phyloP scores from a whole-genome alignment of 2,888 invertebrate species.

The Amblyteles armatorius region DNA sequence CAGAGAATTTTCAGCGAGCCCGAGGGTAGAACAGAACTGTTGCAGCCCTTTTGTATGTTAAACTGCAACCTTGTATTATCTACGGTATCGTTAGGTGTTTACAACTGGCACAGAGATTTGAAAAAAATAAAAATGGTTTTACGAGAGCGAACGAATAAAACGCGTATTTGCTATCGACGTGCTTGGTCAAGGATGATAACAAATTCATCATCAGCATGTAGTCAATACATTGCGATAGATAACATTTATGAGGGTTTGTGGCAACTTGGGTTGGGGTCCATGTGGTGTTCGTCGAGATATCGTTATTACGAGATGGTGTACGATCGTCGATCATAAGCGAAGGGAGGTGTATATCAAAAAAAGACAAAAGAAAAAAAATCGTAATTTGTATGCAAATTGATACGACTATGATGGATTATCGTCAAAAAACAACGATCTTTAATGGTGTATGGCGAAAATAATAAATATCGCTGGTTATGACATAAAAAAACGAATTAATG shows the following conservation, averaged over 20 bases:
- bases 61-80: conserved; percentile 82
- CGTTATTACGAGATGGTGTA: conserved; percentile 47
- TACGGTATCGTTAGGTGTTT: conserved; percentile 67
- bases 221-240: conserved; percentile 46
- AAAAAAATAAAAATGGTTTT: conserved; percentile 46
- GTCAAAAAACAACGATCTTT: conserved; percentile 49
- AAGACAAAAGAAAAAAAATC: conserved; percentile 4
- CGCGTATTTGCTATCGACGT: conserved; percentile 52
- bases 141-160: conserved; percentile 48
- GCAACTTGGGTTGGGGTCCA: conserved; percentile 46
- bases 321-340: conserved; percentile 62
- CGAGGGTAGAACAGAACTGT: conserved; percentile 66
- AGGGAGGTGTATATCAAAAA: conserved; percentile 30
- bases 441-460: conserved; percentile 38
- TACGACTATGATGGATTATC: conserved; percentile 55
- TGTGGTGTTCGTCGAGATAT: conserved; percentile 46
- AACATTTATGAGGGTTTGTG: conserved; percentile 46
- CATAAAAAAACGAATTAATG: conserved; percentile 27
- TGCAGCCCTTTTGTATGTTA: conserved; percentile 84
- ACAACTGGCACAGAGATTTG: conserved; percentile 53
- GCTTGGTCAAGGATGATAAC: conserved; percentile 41
- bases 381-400: conserved; percentile 40
- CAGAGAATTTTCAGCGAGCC: conserved; percentile 33
- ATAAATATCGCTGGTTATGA: conserved; percentile 36
- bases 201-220: conserved; percentile 51